Evolutionary conservation across 1,140 invertebrate genomes (phyloP), one percentile per base, ranked within the genome.

Genomic region (Cherax destructor): DNA sequence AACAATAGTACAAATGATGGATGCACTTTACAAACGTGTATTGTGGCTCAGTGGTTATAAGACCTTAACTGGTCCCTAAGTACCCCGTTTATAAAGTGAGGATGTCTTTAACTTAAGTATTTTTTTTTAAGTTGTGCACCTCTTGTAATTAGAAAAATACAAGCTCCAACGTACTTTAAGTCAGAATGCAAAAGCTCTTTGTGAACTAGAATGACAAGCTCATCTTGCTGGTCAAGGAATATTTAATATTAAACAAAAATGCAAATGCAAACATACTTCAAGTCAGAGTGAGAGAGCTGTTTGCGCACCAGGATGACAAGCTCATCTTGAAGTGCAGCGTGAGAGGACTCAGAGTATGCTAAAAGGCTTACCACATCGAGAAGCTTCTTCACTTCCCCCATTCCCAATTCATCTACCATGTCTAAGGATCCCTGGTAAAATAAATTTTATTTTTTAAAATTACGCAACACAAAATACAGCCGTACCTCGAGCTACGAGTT

Each of bases 291-390:
- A 24, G 86, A 88, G 18, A 92, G 83, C 80, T 93, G 93, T 77
- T 93, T 93, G 7, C 87, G 69, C 4, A 93, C 84, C 41, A 93
- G 24, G n/a, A 93, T 92, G 72, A 86, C 69, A 3, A 93, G 83
- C 72, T 93, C 92, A 52, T 93, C 93, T 76, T 89, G 86, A 11
- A 93, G 56, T 16, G 88, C 84, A 11, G 78, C 87, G 16, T 91
- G 91, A 24, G 81, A 84, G 24, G 85, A 50, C 41, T 83, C 77
- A 47, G 83, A 83, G 87, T 88, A 92, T n/a, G 86, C 91, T 6
- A 93, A 77, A 21, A 65, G 86, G 30, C 79, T 89, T n/a, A 93
- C 81, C 16, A 93, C 83, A 81, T 93, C 93, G 50, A 93, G 85
- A 10, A 93, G 80, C 24, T 50, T 86, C 52, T 91, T 86, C 49